Conservation (phyloP, 2,888 invertebrate genomes). For the Morinoia aosen region DNA sequence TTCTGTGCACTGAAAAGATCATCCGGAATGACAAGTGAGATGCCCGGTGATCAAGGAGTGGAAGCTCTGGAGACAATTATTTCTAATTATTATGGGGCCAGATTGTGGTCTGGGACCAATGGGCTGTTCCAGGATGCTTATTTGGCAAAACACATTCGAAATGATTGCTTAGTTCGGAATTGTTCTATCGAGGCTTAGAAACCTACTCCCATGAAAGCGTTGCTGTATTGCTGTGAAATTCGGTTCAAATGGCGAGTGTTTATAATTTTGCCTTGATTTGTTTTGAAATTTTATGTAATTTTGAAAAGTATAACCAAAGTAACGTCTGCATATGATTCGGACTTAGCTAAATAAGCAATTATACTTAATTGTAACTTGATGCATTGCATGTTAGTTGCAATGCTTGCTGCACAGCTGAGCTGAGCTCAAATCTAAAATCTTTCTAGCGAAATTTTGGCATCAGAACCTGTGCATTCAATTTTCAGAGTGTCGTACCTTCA, state of each 20-base stretch:
- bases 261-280: no score
- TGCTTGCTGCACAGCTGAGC: no score
- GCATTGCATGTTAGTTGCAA: no score
- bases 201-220: neutral
- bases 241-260: neutral
- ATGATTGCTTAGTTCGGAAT: neutral
- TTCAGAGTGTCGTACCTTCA: no score
- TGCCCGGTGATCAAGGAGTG: neutral
- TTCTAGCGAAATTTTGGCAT: no score
- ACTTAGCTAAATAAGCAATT: no score
- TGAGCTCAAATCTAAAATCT: no score
- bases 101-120: neutral
- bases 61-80: neutral
- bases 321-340: no score
- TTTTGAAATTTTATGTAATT: no score
- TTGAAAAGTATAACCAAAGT: no score
- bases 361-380: no score
- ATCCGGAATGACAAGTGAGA: neutral
- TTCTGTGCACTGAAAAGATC: neutral
- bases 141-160: neutral
- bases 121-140: neutral
- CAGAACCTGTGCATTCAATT: no score
- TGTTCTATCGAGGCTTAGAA: neutral
- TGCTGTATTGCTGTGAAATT: neutral
- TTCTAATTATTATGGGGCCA: neutral